Evolutionary conservation across 2,888 invertebrate genomes (phyloP), one percentile per base, ranked within the genome.

Genomic region (Smittia aterrima): DNA sequence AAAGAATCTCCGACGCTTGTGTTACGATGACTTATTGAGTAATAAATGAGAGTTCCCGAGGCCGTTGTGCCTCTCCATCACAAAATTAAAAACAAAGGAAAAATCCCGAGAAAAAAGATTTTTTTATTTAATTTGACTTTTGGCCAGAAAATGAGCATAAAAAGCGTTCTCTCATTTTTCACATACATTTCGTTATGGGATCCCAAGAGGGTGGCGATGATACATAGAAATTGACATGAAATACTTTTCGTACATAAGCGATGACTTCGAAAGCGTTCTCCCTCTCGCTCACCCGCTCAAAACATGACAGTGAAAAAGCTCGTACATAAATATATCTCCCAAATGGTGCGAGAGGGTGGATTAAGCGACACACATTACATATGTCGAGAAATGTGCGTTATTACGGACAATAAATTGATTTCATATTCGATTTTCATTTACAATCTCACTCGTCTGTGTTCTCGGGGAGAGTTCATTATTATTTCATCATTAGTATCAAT

Each of bases 371-470:
- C n/a, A n/a, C 27, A 25, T 64, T 64, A 64, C 64, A 64, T 20
- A 64, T 64, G 64, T 64, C 22, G 25, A 27, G n/a, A 27, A 58
- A 58, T 58, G 58, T 22, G 58, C 58, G 58, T 58, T 58, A 58
- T 58, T 58, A 58, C 58, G 58, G 58, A 58, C 18, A 58, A 64
- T 64, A 64, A 64, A 64, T 64, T 64, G 64, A 64, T 64, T 64
- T 27, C 25, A 64, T 27, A 64, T 27, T 24, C 64, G 27, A 64
- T 64, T 64, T 64, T 64, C 27, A 27, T 27, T 64, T 64, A 4
- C 22, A 20, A 18, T 27, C 16, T 64, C 20, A 64, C 20, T 25
- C 24, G n/a, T 64, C 22, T 18, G 22, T 58, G 16, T 64, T 7
- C 18, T 2, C 20, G 58, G 3, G 20, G 22, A 13, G 22, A 27